A percentile compares a stretch with the other conserved stretches of the same genome.
phyloP scores from a whole-genome alignment of 1,140 invertebrate genomes.

The Pararge aegeria region DNA sequence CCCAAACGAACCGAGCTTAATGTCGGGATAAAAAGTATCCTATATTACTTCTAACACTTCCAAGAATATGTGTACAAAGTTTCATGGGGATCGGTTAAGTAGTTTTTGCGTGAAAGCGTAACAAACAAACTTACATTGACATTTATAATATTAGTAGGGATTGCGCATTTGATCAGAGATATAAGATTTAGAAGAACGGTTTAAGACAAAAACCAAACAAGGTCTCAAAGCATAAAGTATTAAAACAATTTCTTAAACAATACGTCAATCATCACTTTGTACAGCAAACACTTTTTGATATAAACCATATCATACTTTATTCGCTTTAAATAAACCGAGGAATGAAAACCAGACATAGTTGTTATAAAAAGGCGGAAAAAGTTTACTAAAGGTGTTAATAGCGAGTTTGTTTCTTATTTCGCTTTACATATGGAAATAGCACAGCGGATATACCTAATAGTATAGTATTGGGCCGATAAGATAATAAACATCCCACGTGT shows the following conservation, averaged over 20 bases:
- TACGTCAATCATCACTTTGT: not conserved
- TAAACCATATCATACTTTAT: not conserved
- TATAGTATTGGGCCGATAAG: conserved; percentile 51
- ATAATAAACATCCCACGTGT: conserved; percentile 67
- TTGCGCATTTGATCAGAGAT: too few species aligned
- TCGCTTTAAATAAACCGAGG: not conserved
- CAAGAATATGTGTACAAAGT: too few species aligned
- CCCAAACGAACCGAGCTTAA: too few species aligned
- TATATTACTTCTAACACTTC: too few species aligned
- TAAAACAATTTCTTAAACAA: not conserved
- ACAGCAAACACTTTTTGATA: not conserved
- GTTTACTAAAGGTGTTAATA: conserved; percentile 1
- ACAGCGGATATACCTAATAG: conserved; percentile 25
- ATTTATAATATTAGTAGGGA: too few species aligned
- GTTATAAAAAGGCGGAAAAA: conserved; percentile 1
- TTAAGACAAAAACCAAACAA: too few species aligned
- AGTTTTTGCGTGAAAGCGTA: too few species aligned
- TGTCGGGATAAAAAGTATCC: too few species aligned
- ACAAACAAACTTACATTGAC: too few species aligned
- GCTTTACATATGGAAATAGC: conserved; percentile 54
- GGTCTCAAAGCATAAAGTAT: too few species aligned
- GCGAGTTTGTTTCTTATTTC: conserved; percentile 41
- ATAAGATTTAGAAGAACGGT: too few species aligned
- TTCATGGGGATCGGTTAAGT: too few species aligned
- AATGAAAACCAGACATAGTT: not conserved